phyloP scores from a whole-genome alignment of 2,888 invertebrate species.

The Exocentrus adspersus region DNA sequence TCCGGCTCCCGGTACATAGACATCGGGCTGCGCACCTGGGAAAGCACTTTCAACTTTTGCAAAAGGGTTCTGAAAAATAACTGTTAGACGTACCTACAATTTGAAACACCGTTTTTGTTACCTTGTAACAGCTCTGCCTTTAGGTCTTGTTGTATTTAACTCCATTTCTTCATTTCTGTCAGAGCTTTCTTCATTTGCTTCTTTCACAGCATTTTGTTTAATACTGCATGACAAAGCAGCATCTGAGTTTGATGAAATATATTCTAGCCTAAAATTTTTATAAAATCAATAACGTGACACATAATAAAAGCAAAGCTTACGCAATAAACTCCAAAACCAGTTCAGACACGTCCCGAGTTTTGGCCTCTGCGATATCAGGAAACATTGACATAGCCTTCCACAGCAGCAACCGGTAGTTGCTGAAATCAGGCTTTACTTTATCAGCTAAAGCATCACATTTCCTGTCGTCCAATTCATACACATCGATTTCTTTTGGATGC shows the following conservation, averaged over 20 bases:
- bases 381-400: conserved; percentile 82
- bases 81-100: too few relatives aligned
- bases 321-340: conserved; percentile 84
- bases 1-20: conserved; percentile 81
- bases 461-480: conserved; percentile 34
- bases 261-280: conserved; percentile 66
- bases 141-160: conserved; percentile 44
- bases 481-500: conserved; percentile 43
- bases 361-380: conserved; percentile 79
- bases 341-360: conserved; percentile 81
- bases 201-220: conserved; percentile 57
- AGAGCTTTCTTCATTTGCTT: conserved; percentile 56
- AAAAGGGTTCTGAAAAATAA: conserved; percentile 67
- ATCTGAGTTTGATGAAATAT: conserved; percentile 69
- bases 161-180: conserved; percentile 57
- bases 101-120: too few relatives aligned
- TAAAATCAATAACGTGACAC: too few relatives aligned
- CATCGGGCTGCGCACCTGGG: conserved; percentile 83
- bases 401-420: conserved; percentile 82
- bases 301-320: conserved; percentile 56
- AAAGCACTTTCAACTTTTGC: conserved; percentile 78
- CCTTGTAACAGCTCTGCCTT: conserved; percentile 25
- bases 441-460: conserved; percentile 51
- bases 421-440: conserved; percentile 73
- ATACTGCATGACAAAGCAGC: conserved; percentile 69